Base-by-base conservation (phyloP, 2,888 invertebrate species). In the Notodonta dromedarius region DNA sequence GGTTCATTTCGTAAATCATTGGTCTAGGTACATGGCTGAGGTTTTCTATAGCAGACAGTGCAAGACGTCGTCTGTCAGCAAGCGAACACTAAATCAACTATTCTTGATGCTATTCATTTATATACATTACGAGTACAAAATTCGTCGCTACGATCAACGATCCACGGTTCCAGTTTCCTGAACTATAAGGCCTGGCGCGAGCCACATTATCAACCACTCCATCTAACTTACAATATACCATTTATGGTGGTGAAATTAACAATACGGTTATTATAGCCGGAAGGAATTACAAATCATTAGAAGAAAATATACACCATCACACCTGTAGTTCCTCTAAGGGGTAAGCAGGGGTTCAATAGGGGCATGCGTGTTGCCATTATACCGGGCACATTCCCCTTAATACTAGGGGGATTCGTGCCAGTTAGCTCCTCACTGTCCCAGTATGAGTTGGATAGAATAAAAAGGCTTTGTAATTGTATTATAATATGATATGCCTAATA, bases 181-280 rank as follows among this genome's bases (percentile, higher is more conserved):
- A 80, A 83, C 79, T 82, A 79, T 87, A 88, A 88, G 88, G 87
- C 88, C 79, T 84, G 88, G 86, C 86, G 77, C 76, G 76, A 77
- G 87, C 87, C 86, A 84, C 80, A 76, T 79, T 73, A 73, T 12
- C 82, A 75, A 70, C 66, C 81, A 77, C 73, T 77, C 77, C 77
- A 65, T 72, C 70, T 59, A 55, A 56, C 52, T 68, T 69, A 63
- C 50, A 61, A 63, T 69, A 59, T 76, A 69, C 72, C 24, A 71
- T 70, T 61, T 60, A 65, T 65, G 58, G 32, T 40, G n/a, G 39
- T 52, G 62, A 62, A 59, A 0, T 61, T 50, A 44, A 60, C 62
- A 66, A 69, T 62, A 63, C 65, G 57, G 63, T 16, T 16, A 42
- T 12, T 42, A 11, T 24, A 24, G 24, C 24, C 24, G 24, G 24